Base-by-base conservation (phyloP, 2,888 invertebrate genomes). In the Aporophyla nigra region DNA sequence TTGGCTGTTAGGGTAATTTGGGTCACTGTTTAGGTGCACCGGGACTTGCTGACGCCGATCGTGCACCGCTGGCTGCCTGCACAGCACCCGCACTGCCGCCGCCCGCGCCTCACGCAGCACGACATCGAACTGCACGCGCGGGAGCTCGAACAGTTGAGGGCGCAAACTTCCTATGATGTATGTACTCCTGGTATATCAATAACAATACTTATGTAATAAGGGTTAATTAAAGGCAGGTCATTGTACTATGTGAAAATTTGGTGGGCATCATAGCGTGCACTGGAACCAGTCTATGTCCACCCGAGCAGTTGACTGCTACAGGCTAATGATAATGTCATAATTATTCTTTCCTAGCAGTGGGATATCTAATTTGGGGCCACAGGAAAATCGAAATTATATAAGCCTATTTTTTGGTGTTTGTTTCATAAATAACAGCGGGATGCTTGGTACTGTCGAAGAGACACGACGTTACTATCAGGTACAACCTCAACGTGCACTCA, bases 31-130 rank as follows among this genome's bases (percentile, higher is more conserved):
- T 86, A 96, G 90, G 95, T 97, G 3, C 97, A 98, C 90, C 97
- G 97, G n/a, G 97, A 97, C 87, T 93, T 98, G 12, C 94, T 98
- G 75, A 97, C 98, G 24, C 98, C 98, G 5, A 88, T 98, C 27
- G 96, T 98, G 70, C 97, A 97, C 87, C 93, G 97, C 24, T 97
- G 97, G 92, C 90, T 97, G 83, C 97, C 96, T 1, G 78, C 89
- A 51, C 96, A 96, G 87, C 89, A 93, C 83, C 90, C 92, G 0
- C 92, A 91, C 84, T 96, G 96, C 86, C 92, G 87, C 5, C 91
- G 92, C 0, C 96, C 96, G n/a, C 92, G 95, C 0, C 93, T 94
- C 58, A 93, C 95, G 0, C 94, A 93, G 67, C 93, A 94, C 81
- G 91, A 94, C 80, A 95, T 95, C 27, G 96, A 95, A 66, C 79